Conservation (phyloP, 2,113 vertebrate species). For the Clinocottus analis region DNA sequence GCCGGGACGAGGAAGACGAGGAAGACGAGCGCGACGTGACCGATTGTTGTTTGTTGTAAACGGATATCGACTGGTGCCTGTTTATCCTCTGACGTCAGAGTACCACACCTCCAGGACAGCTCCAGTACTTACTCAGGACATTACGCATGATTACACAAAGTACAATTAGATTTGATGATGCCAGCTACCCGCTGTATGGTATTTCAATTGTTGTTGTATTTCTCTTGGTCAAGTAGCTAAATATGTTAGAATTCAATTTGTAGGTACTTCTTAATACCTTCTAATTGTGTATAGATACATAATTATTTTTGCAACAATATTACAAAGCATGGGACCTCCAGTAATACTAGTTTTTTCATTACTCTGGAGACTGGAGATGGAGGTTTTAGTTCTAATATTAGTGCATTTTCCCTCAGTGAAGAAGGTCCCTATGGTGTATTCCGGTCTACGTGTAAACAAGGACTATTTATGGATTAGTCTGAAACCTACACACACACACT, state of each 20-base stretch:
- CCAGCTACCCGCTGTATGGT: background rate
- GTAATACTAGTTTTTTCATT: background rate
- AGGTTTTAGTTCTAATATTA: slow-evolving; percentile 45
- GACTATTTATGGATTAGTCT: slow-evolving; percentile 42
- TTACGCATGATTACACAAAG: background rate
- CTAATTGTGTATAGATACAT: too few relatives aligned
- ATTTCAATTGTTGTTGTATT: background rate
- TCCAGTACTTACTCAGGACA: background rate
- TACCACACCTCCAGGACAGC: slow-evolving; percentile 23
- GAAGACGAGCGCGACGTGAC: slow-evolving; percentile 77
- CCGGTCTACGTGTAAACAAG: slow-evolving; percentile 49
- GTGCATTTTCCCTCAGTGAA: slow-evolving; percentile 14
- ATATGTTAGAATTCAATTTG: background rate
- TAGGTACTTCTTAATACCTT: background rate
- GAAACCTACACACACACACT: background rate
- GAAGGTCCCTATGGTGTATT: slow-evolving; percentile 23
- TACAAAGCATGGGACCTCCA: background rate
- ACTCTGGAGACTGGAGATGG: slow-evolving; percentile 34
- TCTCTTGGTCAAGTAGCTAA: background rate
- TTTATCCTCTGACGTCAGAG: slow-evolving; percentile 39
- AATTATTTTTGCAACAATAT: background rate
- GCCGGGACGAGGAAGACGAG: background rate
- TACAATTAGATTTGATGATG: background rate
- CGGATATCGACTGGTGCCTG: slow-evolving; percentile 5
- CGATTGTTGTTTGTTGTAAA: slow-evolving; percentile 15